Conservation (phyloP, 2,888 invertebrate species). For the Helleia helle region DNA sequence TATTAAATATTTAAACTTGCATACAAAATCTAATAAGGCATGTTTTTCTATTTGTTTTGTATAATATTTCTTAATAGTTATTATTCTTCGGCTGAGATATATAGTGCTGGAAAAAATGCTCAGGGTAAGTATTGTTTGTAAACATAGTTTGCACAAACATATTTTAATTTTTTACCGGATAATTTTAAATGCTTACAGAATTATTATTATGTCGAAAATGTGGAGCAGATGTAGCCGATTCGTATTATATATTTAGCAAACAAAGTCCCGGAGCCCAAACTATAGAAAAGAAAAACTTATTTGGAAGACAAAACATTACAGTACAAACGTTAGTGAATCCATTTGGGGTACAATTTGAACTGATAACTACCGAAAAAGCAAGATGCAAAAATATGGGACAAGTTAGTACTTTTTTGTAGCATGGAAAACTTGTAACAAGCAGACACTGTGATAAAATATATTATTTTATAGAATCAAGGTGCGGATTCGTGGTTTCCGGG, state of each 20-base stretch:
- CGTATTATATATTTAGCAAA: slow-evolving; percentile 64
- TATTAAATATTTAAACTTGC: not conserved
- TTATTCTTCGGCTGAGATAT: slow-evolving; percentile 29
- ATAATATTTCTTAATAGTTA: slow-evolving; percentile 30
- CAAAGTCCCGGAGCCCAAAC: slow-evolving; percentile 62
- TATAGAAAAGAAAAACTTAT: slow-evolving; percentile 62
- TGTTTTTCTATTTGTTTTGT: slow-evolving; percentile 36
- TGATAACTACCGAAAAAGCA: slow-evolving; percentile 67
- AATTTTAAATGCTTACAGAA: slow-evolving; percentile 44
- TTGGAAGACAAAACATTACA: slow-evolving; percentile 66
- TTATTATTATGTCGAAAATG: slow-evolving; percentile 73
- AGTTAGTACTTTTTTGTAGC: slow-evolving; percentile 38
- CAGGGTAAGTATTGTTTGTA: slow-evolving; percentile 19
- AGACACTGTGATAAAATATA: not conserved
- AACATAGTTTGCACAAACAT: not conserved
- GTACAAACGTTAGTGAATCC: slow-evolving; percentile 74
- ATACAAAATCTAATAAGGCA: slow-evolving; percentile 35
- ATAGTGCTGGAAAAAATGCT: slow-evolving; percentile 18
- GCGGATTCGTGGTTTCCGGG: slow-evolving; percentile 79
- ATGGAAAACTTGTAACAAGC: not conserved
- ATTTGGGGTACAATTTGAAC: slow-evolving; percentile 66
- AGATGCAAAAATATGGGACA: slow-evolving; percentile 68
- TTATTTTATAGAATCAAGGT: slow-evolving; percentile 56
- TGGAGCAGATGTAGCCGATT: slow-evolving; percentile 73
- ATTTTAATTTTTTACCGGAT: not conserved